Evolutionary conservation across 1,140 invertebrate genomes (phyloP).

Genomic region (Goniozus legneri): DNA sequence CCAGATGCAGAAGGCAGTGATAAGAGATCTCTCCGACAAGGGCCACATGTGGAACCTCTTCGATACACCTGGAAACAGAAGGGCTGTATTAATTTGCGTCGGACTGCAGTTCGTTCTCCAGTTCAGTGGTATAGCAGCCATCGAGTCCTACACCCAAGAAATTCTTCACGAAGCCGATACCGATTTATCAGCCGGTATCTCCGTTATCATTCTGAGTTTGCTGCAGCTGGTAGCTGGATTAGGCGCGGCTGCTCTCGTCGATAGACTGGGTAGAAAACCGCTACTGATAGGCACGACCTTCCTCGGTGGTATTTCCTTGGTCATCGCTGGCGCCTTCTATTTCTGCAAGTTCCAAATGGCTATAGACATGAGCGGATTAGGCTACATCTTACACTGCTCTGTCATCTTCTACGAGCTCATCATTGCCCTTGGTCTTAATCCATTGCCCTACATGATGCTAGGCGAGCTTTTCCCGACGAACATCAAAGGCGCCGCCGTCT

Average conservation of each 20-base stretch:
- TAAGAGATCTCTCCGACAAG: conserved; percentile 36
- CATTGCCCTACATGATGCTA: conserved; percentile 60
- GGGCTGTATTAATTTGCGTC: conserved; percentile 52
- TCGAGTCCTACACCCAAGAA: conserved; percentile 68
- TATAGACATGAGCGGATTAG: conserved; percentile 34
- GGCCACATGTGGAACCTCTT: conserved; percentile 49
- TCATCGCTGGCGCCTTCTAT: conserved; percentile 47
- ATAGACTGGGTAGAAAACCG: conserved; percentile 57
- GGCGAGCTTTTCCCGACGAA: conserved; percentile 63
- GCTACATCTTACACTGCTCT: conserved; percentile 56
- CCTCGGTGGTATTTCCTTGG: conserved; percentile 52
- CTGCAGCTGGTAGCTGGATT: conserved; percentile 66
- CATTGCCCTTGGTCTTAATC: conserved; percentile 59
- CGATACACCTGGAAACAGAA: conserved; percentile 43
- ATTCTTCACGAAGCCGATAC: conserved; percentile 57
- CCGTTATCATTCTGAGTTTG: conserved; percentile 62
- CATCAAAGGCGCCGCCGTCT: conserved; percentile 59
- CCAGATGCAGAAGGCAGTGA: conserved; percentile 40
- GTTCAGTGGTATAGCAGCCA: conserved; percentile 65
- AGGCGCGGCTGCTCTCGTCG: conserved; percentile 52
- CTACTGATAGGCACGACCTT: conserved; percentile 56
- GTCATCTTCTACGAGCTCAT: conserved; percentile 60
- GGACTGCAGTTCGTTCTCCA: conserved; percentile 61
- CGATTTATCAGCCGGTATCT: conserved; percentile 50
- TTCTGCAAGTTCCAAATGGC: conserved; percentile 51